Base-by-base conservation (phyloP, 2,888 invertebrate species). In the Leucophora obtusa region DNA sequence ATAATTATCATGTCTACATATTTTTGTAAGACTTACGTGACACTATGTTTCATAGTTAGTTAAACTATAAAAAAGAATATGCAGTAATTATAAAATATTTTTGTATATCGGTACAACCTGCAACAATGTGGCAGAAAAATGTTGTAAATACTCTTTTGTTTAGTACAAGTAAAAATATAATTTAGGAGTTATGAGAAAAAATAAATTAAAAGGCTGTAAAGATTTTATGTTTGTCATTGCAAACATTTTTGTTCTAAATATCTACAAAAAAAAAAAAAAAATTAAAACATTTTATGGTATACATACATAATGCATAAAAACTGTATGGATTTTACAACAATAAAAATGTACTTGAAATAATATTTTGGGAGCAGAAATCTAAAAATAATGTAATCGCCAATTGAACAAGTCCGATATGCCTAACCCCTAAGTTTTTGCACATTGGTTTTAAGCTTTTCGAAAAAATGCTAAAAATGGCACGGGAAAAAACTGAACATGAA, bases 1-100 rank as follows among this genome's bases (percentile, higher is more conserved):
- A 58, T 79, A 59, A 79, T 72, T 72, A 79, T 75, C 68, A 65
- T 66, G 82, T 75, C 68, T 66, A 51, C 72, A 79, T 76, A 72
- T 75, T 78, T 71, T 54, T 50, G 18, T 43, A 65, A 58, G 38
- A 53, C 51, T 74, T 58, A 79, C 82, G 75, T 79, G 82, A 56
- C 56, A 66, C 58, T 63, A 76, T 79, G 71, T 53, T 38, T 59
- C 11, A 65, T 38, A 6, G 58, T 21, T 33, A 38, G 18, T 47
- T 56, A 17, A 54, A 21, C 24, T 24, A 21, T 69, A 63, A 56
- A 63, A 33, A 47, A 21, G 17, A 74, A 47, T 43, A 51, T 6
- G 1, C 15, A 56, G 59, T 18, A 71, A 74, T 75, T 79, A 75
- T 60, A 70, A 70, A 71, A 79, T 79, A 74, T 53, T 75, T 72